These are phyloP conservation scores for Drosophila sordidula DNA, from an alignment of 2,888 invertebrate species.

Conservation along the genomic window DNA sequence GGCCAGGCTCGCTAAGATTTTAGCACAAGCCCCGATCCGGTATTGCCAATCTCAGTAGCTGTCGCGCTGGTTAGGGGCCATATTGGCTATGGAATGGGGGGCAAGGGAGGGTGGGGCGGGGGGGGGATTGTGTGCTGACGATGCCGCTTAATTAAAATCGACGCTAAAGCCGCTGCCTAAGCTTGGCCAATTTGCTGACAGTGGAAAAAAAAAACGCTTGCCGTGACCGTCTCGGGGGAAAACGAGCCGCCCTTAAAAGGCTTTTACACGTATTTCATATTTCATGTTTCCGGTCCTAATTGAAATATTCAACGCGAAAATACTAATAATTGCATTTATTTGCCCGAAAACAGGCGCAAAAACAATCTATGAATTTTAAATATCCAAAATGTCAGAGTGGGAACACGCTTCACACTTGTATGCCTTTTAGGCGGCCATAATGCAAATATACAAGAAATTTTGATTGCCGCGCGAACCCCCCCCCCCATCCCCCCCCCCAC, in stretches of 20 bases:
- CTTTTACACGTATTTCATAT: conserved; percentile 5
- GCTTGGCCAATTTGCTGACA: conserved; percentile 69
- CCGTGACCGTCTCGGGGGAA: not conserved
- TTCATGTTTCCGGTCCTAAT: conserved; percentile 22
- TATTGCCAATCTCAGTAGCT: conserved; percentile 38
- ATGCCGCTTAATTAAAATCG: conserved; percentile 73
- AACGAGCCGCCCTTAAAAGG: conserved; percentile 31
- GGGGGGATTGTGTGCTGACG: conserved; percentile 12
- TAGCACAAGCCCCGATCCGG: conserved; percentile 27
- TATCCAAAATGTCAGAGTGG: conserved; percentile 15
- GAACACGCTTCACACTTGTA: conserved; percentile 5
- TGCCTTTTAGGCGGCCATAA: not conserved
- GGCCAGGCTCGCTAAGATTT: conserved; percentile 65
- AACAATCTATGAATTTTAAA: conserved; percentile 72
- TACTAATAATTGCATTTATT: conserved; percentile 61
- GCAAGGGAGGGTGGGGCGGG: not conserved
- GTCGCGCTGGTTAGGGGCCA: not conserved
- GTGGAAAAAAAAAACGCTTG: conserved; percentile 18
- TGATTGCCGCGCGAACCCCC: not conserved
- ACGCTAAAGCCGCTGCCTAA: conserved; percentile 62
- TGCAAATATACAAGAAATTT: conserved; percentile 26
- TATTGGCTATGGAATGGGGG: not conserved
- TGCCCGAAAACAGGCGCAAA: conserved; percentile 17
- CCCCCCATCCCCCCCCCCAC: no score
- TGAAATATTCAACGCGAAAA: conserved; percentile 57